These are phyloP conservation scores for Hyles euphorbiae DNA, from an alignment of 1,140 invertebrate species.

Conservation along the genomic window DNA sequence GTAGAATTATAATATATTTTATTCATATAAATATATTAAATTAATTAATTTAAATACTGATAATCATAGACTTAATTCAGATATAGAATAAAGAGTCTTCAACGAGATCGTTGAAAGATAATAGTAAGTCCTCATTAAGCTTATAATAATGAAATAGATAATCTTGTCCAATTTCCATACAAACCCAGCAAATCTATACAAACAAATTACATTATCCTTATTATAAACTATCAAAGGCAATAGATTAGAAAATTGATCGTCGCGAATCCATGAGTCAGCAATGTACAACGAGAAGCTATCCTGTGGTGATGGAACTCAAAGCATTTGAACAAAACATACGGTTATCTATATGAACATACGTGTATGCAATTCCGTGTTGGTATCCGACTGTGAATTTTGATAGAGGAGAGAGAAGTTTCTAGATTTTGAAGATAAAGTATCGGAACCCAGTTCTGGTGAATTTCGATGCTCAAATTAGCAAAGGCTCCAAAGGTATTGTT, in stretches of 20 bases:
- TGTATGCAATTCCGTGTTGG: neutral
- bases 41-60: too few species aligned
- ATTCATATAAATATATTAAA: too few species aligned
- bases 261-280: conserved; percentile 29
- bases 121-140: neutral
- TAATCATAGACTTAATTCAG: too few species aligned
- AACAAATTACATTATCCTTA: conserved; percentile 34
- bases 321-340: neutral
- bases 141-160: neutral
- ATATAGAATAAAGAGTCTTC: neutral
- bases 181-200: conserved; percentile 5
- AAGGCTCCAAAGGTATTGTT: too few species aligned
- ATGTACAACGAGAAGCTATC: conserved; percentile 25
- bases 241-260: conserved; percentile 37
- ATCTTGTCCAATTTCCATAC: too few species aligned
- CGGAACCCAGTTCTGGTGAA: too few species aligned
- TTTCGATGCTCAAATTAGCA: too few species aligned
- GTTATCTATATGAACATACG: neutral
- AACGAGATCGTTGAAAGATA: neutral
- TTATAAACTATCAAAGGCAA: conserved; percentile 48
- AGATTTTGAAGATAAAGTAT: too few species aligned
- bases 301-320: too few species aligned
- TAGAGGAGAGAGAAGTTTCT: neutral
- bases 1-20: too few species aligned
- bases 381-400: neutral